Evolutionary conservation across 1,140 invertebrate genomes (phyloP), one percentile per base, ranked within the genome.

Genomic region (Drosophila jambulina): DNA sequence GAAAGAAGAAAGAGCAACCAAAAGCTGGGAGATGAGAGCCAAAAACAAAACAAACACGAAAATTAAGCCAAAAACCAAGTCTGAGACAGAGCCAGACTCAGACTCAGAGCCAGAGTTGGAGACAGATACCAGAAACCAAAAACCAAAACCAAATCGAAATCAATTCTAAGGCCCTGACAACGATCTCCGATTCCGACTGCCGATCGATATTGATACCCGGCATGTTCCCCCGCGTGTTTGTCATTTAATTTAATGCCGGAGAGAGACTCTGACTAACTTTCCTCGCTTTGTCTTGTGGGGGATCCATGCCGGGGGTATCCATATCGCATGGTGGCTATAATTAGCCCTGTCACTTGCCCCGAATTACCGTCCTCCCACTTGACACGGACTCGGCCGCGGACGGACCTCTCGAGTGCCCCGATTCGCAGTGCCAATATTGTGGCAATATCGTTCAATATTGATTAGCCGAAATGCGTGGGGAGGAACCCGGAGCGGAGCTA

Each of bases 391-490:
- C 12, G 34, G 34, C 12, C 38, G 29, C 27, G 8, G 13, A 29
- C 34, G 3, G 12, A 4, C 15, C 23, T 48, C 46, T 68, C 36
- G 45, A 40, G 46, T 32, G 48, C 15, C 46, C 34, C 19, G 59
- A 25, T 60, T 42, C 27, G 59, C 58, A 77, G 62, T 78, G 75
- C 65, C 76, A 79, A 78, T 79, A 78, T 79, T 79, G 42, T 79
- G 67, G 45, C 76, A 78, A 79, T 79, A 79, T 79, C 59, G 48
- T 60, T 79, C 65, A 79, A 38, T 53, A 72, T 79, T 79, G 65
- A 78, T 78, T 78, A 78, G 59, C 21, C 67, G 7, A 48, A 59
- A 58, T 60, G 40, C 43, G 43, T 10, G 51, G 17, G 32, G 25
- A 57, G 57, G 23, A 42, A 49, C 13, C 32, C 34, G 36, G 43